phyloP scores from a whole-genome alignment of 2,797 vertebrate species.

The Pangasius macronema region DNA sequence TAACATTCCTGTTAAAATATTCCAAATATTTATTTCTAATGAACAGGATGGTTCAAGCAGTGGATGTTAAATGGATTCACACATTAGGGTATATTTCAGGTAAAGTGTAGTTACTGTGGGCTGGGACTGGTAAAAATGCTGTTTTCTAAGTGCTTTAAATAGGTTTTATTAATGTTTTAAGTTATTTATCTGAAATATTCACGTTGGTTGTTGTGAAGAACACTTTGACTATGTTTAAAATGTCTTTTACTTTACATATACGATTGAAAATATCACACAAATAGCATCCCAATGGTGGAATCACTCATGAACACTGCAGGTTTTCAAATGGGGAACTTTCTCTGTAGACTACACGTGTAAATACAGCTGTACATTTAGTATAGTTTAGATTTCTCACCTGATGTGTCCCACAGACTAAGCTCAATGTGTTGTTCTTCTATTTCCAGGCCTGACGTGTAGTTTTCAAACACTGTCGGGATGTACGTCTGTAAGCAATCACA shows the following conservation, averaged over 20 bases:
- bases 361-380: background rate
- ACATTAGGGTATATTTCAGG: background rate
- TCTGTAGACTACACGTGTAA: background rate
- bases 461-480: constrained; percentile 95
- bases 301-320: background rate
- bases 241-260: background rate
- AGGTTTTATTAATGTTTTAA: background rate
- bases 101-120: too few species aligned
- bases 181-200: background rate
- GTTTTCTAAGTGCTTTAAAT: background rate
- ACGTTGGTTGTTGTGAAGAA: background rate
- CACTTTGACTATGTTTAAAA: background rate
- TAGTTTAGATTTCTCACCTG: constrained; percentile 76
- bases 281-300: background rate
- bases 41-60: background rate
- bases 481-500: constrained; percentile 79
- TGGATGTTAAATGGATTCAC: background rate
- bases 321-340: background rate
- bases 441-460: constrained; percentile 92
- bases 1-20: background rate
- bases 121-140: background rate
- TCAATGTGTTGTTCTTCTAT: constrained; percentile 92
- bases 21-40: background rate
- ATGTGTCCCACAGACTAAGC: constrained; percentile 96
- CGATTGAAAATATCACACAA: background rate